Conservation (phyloP, 1,140 invertebrate genomes). For the Neodiprion fabricii region DNA sequence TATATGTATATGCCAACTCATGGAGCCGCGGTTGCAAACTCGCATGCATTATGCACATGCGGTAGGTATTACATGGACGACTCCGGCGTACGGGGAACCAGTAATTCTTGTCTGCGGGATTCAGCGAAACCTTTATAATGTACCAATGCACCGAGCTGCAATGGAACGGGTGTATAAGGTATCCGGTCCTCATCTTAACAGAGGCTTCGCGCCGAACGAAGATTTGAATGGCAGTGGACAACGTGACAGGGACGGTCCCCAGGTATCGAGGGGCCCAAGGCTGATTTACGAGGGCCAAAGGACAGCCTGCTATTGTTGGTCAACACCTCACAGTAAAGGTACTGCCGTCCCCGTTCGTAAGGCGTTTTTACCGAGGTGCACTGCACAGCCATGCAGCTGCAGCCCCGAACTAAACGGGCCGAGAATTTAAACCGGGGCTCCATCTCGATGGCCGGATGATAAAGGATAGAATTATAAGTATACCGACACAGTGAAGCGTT, state of each 20-base stretch:
- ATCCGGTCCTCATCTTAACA: constrained; percentile 12
- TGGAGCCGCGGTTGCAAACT: background rate
- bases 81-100: too few species aligned
- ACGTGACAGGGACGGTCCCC: constrained; percentile 31
- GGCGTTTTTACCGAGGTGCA: background rate
- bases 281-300: constrained; percentile 3
- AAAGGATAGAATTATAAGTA: background rate
- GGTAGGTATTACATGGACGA: too few species aligned
- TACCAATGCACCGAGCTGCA: too few species aligned
- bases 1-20: background rate
- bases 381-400: background rate
- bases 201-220: constrained; percentile 25
- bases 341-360: background rate
- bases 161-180: constrained; percentile 21
- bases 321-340: background rate
- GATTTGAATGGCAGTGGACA: constrained; percentile 46
- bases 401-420: background rate
- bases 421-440: background rate
- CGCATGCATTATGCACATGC: too few species aligned
- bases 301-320: constrained; percentile 3
- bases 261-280: background rate
- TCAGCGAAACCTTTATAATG: too few species aligned
- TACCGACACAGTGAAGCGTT: too few species aligned
- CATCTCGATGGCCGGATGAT: background rate
- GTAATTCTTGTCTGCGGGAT: too few species aligned